Evolutionary conservation across 1,140 invertebrate species (phyloP), one percentile per base, ranked within the genome.

Genomic region (Drosophila neocordata): DNA sequence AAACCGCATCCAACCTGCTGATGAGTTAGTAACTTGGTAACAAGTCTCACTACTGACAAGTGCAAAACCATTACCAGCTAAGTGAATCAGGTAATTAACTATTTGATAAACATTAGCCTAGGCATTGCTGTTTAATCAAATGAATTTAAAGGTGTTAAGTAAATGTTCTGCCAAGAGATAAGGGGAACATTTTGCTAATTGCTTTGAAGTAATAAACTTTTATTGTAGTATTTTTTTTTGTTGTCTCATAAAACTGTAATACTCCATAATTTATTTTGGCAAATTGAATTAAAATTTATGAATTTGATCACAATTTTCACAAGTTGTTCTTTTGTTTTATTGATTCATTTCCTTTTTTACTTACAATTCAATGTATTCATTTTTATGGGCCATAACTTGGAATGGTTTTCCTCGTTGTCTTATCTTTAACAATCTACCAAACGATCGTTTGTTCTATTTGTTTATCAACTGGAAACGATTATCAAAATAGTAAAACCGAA

Each of bases 291-390:
- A 34, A 34, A 2, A 35, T 53, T 22, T 53, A 56, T 35, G 53
- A 56, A 11, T 31, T 34, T 35, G 27, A n/a, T 18, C 27, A 34
- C 22, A 35, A 35, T 18, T 56, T 55, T 55, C 52, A 55, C 52
- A 9, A 12, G 4, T n/a, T 5, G 4, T 31, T 22, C 4, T 35
- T 9, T 15, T 5, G 37, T 7, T 15, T 35, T 7, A 9, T 11
- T 48, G 55, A 7, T 13, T 18, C n/a, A 18, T 57, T 58, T 11
- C 9, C 18, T 41, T 59, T 41, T 59, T 15, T 82, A 87, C 82
- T 87, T 87, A 87, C 82, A 70, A 22, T 65, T 77, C 66, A 13
- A 76, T 76, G 37, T 78, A 67, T 53, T 72, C 73, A 77, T 68
- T 66, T 31, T 70, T 85, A 37, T 70, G 38, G 64, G 81, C 78